Evolutionary conservation across 2,888 invertebrate genomes (phyloP).

Genomic region (Cryptocheilus praepositus): DNA sequence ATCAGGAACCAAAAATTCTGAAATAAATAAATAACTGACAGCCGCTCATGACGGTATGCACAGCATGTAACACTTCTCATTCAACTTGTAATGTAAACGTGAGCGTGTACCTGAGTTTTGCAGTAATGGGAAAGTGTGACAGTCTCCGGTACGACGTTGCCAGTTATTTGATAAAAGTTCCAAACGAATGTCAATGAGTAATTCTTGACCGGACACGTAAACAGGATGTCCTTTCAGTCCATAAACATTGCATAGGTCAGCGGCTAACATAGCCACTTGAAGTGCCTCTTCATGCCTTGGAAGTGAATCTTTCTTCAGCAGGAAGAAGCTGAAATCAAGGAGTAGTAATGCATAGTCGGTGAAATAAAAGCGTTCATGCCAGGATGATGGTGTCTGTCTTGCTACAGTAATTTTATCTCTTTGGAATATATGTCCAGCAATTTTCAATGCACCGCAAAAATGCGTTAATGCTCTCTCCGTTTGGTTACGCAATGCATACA

Average conservation of each 20-base stretch:
- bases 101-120: too few species aligned
- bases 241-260: conserved; percentile 52
- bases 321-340: conserved; percentile 61
- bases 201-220: conserved; percentile 52
- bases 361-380: conserved; percentile 52
- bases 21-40: conserved; percentile 23
- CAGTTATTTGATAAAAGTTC: conserved; percentile 9
- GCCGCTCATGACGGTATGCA: too few species aligned
- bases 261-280: conserved; percentile 49
- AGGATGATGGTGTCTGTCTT: conserved; percentile 20
- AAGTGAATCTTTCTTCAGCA: conserved; percentile 36
- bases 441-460: conserved; percentile 63
- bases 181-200: conserved; percentile 51
- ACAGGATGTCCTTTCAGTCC: conserved; percentile 61
- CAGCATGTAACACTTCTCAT: too few species aligned
- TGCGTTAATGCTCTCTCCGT: conserved; percentile 55
- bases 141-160: background rate
- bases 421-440: conserved; percentile 49
- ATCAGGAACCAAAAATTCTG: conserved; percentile 57
- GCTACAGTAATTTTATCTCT: conserved; percentile 17
- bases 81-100: too few species aligned
- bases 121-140: too few species aligned
- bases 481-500: conserved; percentile 59
- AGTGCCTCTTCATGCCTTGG: conserved; percentile 27
- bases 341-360: conserved; percentile 61